Base-by-base conservation (phyloP, 2,797 vertebrate species). In the Xenentodon cancila region DNA sequence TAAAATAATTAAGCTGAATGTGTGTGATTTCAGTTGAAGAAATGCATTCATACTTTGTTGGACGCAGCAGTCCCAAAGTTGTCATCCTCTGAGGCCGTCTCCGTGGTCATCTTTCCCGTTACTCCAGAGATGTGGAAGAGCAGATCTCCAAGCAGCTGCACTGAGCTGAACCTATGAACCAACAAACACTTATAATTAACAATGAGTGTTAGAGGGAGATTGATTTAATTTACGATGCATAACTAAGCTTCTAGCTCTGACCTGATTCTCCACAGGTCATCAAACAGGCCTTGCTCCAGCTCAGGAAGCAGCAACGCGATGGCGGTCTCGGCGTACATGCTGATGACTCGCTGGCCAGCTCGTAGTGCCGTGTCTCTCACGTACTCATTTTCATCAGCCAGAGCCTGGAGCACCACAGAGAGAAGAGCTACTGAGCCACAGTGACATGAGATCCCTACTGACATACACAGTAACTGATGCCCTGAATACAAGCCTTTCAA, bases 71-170 rank as follows among this genome's bases (percentile, higher is more conserved):
- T 99, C 78, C 98, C 98, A 63, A 99, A 99, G 91, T 99, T 99
- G 88, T 99, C 98, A 17, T 99, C 98, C 76, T 99, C 98, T 0
- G 96, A 99, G 3, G 97, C 97, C 0, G 98, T 99, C 89, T 99
- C 98, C 9, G 98, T 99, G 30, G 98, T 99, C 98, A 99, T 99
- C 92, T 99, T 99, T 57, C 98, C 98, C 0, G 98, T 96, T 78
- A 99, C 98, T 59, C 98, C 98, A 0, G 98, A 99, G 87, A 99
- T 98, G 54, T 99, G 97, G 93, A 99, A 99, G 0, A 99, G 85
- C 64, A 99, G 94, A 80, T 99, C 98, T 68, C 98, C 98, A 8
- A 99, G 96, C 77, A 99, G 94, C 90, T 99, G 98, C 76, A 99
- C 97, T 0, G 98, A 99, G 87, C 98, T 99, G 88, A 98, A 99